These are phyloP conservation scores for Conger conger DNA, from an alignment of 2,113 vertebrate species.

Conservation along the genomic window DNA sequence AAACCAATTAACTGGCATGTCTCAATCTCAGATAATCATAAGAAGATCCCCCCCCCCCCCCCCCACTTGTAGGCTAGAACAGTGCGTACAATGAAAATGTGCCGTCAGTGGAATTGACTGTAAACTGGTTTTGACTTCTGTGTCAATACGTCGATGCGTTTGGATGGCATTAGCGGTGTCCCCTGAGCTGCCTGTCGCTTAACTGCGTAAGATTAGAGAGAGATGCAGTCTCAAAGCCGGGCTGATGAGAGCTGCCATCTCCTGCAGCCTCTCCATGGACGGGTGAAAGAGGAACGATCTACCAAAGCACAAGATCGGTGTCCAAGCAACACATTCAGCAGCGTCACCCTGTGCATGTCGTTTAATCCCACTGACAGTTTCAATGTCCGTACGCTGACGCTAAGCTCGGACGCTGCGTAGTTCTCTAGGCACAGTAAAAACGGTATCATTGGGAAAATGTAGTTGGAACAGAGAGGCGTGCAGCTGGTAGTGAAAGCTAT, in stretches of 20 bases:
- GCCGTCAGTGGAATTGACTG: neutral
- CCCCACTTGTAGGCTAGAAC: neutral
- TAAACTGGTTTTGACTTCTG: neutral
- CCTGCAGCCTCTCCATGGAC: no score
- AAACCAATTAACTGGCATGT: conserved; percentile 9
- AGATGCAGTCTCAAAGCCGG: neutral
- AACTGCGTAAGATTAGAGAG: neutral
- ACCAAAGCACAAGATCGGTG: no score
- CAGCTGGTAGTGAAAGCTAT: neutral
- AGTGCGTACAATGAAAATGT: neutral
- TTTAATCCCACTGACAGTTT: neutral
- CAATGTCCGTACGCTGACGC: neutral
- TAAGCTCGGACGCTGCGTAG: neutral
- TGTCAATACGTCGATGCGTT: neutral
- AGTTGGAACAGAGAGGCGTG: neutral
- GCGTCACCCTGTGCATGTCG: no score
- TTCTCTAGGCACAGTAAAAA: neutral
- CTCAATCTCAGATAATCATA: neutral
- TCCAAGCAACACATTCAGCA: no score
- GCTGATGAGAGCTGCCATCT: neutral
- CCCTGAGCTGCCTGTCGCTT: neutral
- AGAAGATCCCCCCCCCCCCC: neutral
- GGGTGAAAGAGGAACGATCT: neutral
- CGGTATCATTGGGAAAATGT: neutral
- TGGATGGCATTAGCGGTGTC: neutral